phyloP scores from a whole-genome alignment of 2,113 vertebrate genomes.

The Pimephales promelas region DNA sequence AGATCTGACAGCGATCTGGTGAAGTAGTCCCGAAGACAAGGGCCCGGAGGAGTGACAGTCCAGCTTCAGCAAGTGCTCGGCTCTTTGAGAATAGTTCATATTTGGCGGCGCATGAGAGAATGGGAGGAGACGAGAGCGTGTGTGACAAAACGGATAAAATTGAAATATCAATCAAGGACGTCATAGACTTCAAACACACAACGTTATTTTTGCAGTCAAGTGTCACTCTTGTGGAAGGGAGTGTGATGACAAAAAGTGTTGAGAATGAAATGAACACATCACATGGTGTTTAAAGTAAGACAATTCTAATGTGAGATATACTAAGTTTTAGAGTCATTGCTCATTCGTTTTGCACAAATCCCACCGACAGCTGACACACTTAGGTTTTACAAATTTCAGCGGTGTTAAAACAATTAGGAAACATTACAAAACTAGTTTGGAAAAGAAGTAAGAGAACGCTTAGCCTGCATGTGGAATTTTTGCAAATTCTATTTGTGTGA shows the following conservation, averaged over 20 bases:
- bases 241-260: background rate
- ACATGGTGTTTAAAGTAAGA: background rate
- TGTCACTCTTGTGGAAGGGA: background rate
- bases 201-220: conserved; percentile 24
- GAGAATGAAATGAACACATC: background rate
- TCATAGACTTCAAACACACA: background rate
- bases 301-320: background rate
- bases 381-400: background rate
- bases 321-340: background rate
- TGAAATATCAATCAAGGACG: conserved; percentile 47
- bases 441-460: background rate
- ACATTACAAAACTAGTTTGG: background rate
- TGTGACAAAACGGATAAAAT: conserved; percentile 45
- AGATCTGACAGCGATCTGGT: conserved; percentile 97
- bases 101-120: conserved; percentile 59
- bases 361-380: background rate
- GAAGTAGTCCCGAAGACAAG: conserved; percentile 84
- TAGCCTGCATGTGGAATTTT: no score
- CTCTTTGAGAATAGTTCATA: conserved; percentile 72
- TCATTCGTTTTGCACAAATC: background rate
- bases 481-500: no score
- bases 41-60: conserved; percentile 69
- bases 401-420: background rate
- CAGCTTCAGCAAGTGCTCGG: conserved; percentile 71
- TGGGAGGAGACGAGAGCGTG: conserved; percentile 63